These are phyloP conservation scores for Hydrophis major DNA, from an alignment of 2,797 vertebrate genomes.

Conservation along the genomic window DNA sequence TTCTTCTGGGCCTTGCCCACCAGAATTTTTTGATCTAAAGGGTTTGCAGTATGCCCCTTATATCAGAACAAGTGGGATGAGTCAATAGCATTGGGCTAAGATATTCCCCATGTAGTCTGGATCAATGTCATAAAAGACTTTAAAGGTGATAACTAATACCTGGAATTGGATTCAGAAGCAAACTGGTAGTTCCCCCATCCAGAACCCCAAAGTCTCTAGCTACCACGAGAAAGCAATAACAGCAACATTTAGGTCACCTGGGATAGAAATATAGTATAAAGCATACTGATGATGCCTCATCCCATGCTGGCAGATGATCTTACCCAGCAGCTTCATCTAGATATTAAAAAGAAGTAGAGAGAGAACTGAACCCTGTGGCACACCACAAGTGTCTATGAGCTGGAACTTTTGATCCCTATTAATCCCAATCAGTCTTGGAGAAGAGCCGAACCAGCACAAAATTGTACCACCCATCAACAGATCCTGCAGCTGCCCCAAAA, in stretches of 20 bases:
- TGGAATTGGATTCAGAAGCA: no score
- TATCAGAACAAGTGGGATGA: no score
- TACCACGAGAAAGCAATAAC: not conserved
- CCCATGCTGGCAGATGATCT: not conserved
- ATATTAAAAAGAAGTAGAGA: not conserved
- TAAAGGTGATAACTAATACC: no score
- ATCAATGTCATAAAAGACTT: no score
- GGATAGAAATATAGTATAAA: not conserved
- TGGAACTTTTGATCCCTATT: not conserved
- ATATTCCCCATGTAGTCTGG: no score
- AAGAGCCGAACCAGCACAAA: not conserved
- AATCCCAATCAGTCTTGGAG: not conserved
- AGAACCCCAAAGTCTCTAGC: not conserved
- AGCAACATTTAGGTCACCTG: not conserved
- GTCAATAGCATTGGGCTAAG: no score
- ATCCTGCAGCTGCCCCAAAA: not conserved
- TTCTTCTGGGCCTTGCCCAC: no score
- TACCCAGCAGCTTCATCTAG: not conserved
- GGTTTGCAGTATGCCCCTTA: no score
- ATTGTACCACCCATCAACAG: not conserved
- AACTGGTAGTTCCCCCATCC: not conserved
- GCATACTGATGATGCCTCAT: not conserved
- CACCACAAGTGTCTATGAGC: not conserved
- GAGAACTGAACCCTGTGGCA: not conserved
- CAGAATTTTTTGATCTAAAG: no score